Percentiles rank a stretch among this genome's conserved stretches.
These are phyloP conservation scores for Koerneria pararmatus DNA, from an alignment of 2,888 invertebrate species.

Conservation along the genomic window DNA sequence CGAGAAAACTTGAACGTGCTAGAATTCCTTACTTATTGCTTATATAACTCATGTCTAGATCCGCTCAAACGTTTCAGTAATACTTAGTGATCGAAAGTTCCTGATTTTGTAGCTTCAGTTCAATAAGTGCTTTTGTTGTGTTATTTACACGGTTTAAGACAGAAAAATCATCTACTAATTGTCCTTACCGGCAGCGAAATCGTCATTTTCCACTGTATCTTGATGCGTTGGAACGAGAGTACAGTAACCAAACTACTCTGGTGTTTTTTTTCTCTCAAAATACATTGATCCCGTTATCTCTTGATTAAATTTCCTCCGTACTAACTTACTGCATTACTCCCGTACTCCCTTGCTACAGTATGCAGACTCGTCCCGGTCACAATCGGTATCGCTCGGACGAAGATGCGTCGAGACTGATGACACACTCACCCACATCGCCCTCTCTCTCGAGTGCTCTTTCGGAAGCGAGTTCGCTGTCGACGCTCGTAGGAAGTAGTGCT, in stretches of 20 bases:
- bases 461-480: not conserved
- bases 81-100: too few species aligned
- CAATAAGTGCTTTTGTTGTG: too few species aligned
- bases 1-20: too few species aligned
- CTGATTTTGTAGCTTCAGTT: too few species aligned
- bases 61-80: too few species aligned
- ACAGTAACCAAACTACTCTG: not conserved
- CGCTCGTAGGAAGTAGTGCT: not conserved
- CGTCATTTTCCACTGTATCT: too few species aligned
- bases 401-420: slow-evolving; percentile 30
- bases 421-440: not conserved
- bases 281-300: not conserved
- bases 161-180: too few species aligned
- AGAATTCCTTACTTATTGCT: too few species aligned
- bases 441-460: not conserved
- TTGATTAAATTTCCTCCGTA: not conserved
- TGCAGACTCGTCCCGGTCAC: slow-evolving; percentile 38
- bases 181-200: too few species aligned
- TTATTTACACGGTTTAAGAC: too few species aligned
- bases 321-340: not conserved
- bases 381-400: slow-evolving; percentile 55
- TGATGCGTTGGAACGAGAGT: slow-evolving; percentile 14
- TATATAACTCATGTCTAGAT: too few species aligned
- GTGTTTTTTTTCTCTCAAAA: not conserved
- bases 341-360: slow-evolving; percentile 20